These are phyloP conservation scores for Falcaria lacertinaria DNA, from an alignment of 2,888 invertebrate genomes.

Conservation along the genomic window DNA sequence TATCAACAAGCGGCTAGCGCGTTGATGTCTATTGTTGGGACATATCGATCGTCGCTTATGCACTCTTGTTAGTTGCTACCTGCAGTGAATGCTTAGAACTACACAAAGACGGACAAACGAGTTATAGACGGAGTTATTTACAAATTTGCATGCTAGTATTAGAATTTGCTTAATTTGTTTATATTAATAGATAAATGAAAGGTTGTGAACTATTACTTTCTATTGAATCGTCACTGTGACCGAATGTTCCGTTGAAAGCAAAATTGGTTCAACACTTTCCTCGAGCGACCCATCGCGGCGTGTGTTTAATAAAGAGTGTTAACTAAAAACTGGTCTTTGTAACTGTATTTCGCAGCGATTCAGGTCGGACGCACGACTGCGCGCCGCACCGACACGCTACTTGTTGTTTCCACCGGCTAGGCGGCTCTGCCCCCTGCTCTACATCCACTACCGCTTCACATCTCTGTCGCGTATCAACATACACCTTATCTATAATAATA, in stretches of 20 bases:
- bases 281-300: constrained; percentile 56
- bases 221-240: constrained; percentile 49
- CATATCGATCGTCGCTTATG: no score
- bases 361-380: constrained; percentile 51
- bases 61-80: no score
- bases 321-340: constrained; percentile 66
- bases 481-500: no score
- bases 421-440: not conserved
- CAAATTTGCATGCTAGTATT: no score
- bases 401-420: constrained; percentile 1
- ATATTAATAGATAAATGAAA: constrained; percentile 33
- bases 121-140: no score
- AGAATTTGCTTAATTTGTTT: constrained; percentile 12
- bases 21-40: constrained; percentile 35
- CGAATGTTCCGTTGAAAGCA: constrained; percentile 66
- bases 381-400: constrained; percentile 16
- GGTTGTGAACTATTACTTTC: constrained; percentile 65
- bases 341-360: constrained; percentile 61
- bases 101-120: no score
- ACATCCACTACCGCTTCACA: not conserved
- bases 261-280: constrained; percentile 75
- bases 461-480: not conserved
- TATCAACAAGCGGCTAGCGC: constrained; percentile 10
- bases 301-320: constrained; percentile 48
- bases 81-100: no score